A percentile compares a stretch with the other conserved stretches of the same genome.
Conservation (phyloP, 2,888 invertebrate species). For the Cephus runcator region DNA sequence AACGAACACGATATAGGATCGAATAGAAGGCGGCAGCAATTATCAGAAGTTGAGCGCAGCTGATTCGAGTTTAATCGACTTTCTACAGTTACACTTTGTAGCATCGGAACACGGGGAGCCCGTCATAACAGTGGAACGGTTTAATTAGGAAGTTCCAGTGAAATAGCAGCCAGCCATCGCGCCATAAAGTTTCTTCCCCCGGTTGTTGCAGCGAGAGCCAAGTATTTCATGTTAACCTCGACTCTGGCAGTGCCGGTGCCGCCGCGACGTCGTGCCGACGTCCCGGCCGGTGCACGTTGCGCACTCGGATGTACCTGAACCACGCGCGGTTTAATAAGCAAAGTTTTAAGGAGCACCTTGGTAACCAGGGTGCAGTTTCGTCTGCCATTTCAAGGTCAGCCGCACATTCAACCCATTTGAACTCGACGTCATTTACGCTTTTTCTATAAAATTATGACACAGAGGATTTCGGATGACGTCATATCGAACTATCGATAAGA, state of each 20-base stretch:
- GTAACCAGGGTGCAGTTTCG: constrained; percentile 20
- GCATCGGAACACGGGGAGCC: constrained; percentile 21
- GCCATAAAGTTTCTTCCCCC: constrained; percentile 35
- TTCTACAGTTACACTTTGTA: constrained; percentile 27
- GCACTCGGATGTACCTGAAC: constrained; percentile 35
- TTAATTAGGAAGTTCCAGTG: constrained; percentile 43
- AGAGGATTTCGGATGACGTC: no score
- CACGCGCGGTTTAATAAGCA: constrained; percentile 43
- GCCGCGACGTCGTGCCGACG: constrained; percentile 5
- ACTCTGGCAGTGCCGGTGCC: constrained; percentile 16
- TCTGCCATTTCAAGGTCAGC: constrained; percentile 21
- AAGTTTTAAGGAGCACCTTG: constrained; percentile 39
- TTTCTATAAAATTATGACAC: no score
- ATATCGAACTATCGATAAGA: no score
- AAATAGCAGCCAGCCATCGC: constrained; percentile 37
- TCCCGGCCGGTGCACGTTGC: constrained; percentile 18
- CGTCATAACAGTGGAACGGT: constrained; percentile 35
- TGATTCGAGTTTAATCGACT: constrained; percentile 30
- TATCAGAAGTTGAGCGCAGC: constrained; percentile 12
- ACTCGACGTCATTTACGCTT: no score
- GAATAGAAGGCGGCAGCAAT: constrained; percentile 1
- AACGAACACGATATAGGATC: not conserved
- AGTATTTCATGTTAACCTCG: constrained; percentile 42
- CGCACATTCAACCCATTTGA: constrained; percentile 2
- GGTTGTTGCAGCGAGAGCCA: constrained; percentile 41